These are phyloP conservation scores for Drepanosiphum platanoidis DNA, from an alignment of 2,888 invertebrate species.

Conservation along the genomic window DNA sequence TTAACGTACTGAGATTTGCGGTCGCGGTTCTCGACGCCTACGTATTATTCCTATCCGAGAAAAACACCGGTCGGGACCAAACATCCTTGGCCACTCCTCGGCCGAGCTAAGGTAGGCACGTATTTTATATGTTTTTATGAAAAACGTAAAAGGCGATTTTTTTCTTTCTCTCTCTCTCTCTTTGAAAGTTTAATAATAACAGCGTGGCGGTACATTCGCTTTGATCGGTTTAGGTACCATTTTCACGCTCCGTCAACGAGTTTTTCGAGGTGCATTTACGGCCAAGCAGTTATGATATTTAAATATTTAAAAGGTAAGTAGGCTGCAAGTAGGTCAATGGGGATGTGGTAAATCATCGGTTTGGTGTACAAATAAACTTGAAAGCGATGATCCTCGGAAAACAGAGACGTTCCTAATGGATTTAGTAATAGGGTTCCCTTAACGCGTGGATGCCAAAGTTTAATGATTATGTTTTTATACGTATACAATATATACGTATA, in stretches of 20 bases:
- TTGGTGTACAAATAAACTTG: constrained; percentile 21
- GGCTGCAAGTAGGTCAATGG: constrained; percentile 22
- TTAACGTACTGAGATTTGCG: too few relatives aligned
- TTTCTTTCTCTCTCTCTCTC: too few relatives aligned
- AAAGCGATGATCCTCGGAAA: constrained; percentile 1
- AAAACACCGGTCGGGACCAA: too few relatives aligned
- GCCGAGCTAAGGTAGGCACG: too few relatives aligned
- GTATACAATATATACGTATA: too few relatives aligned
- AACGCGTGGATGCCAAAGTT: not conserved
- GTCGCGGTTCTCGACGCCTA: too few relatives aligned
- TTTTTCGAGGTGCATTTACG: constrained; percentile 14
- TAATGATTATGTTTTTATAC: not conserved
- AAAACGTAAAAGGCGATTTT: too few relatives aligned
- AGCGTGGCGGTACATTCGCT: not conserved
- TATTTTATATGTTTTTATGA: too few relatives aligned
- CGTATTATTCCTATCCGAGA: too few relatives aligned
- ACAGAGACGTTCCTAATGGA: constrained; percentile 10
- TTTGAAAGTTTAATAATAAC: too few relatives aligned
- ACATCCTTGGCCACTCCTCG: too few relatives aligned
- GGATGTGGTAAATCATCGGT: constrained; percentile 11
- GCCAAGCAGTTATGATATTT: constrained; percentile 1
- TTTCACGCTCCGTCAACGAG: not conserved
- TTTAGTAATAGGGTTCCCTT: constrained; percentile 1
- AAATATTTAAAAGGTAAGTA: constrained; percentile 30
- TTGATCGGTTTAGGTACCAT: not conserved